phyloP scores from a whole-genome alignment of 2,888 invertebrate genomes.

The Hartigia nigra region DNA sequence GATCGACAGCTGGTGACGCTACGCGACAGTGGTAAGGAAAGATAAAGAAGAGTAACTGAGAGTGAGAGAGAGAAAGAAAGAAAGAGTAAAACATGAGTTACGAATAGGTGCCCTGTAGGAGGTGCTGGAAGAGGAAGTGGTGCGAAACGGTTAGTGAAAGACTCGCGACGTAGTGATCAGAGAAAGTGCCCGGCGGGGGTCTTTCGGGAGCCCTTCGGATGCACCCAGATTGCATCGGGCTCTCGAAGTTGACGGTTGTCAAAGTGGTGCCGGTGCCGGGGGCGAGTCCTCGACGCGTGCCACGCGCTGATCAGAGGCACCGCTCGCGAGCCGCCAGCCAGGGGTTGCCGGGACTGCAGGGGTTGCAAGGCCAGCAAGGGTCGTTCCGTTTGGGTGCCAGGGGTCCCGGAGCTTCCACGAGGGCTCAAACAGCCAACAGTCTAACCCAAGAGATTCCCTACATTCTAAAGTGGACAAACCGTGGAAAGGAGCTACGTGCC shows the following conservation, averaged over 20 bases:
- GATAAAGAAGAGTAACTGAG: background rate
- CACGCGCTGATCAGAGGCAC: slow-evolving; percentile 62
- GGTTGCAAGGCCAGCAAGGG: slow-evolving; percentile 24
- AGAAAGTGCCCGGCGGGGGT: slow-evolving; percentile 32
- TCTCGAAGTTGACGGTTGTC: slow-evolving; percentile 50
- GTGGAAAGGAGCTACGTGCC: slow-evolving; percentile 28
- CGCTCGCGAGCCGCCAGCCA: slow-evolving; percentile 39
- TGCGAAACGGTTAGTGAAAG: background rate
- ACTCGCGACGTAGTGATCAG: background rate
- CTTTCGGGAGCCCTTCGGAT: slow-evolving; percentile 44
- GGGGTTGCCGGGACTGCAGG: slow-evolving; percentile 18
- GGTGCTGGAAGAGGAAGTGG: slow-evolving; percentile 5
- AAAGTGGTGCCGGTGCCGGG: slow-evolving; percentile 61
- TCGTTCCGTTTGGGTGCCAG: slow-evolving; percentile 52
- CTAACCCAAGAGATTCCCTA: background rate
- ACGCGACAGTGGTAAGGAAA: background rate
- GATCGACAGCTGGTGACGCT: background rate
- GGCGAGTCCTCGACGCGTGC: slow-evolving; percentile 64
- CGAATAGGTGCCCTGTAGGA: slow-evolving; percentile 13
- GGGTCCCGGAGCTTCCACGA: slow-evolving; percentile 29
- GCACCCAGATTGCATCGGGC: slow-evolving; percentile 33
- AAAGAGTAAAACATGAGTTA: slow-evolving; percentile 20
- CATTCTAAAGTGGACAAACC: slow-evolving; percentile 48
- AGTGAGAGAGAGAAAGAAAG: background rate
- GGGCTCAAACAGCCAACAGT: background rate